Evolutionary conservation across 2,113 vertebrate species (phyloP), one percentile per base, ranked within the genome.

Genomic region (Dromaius novaehollandiae): DNA sequence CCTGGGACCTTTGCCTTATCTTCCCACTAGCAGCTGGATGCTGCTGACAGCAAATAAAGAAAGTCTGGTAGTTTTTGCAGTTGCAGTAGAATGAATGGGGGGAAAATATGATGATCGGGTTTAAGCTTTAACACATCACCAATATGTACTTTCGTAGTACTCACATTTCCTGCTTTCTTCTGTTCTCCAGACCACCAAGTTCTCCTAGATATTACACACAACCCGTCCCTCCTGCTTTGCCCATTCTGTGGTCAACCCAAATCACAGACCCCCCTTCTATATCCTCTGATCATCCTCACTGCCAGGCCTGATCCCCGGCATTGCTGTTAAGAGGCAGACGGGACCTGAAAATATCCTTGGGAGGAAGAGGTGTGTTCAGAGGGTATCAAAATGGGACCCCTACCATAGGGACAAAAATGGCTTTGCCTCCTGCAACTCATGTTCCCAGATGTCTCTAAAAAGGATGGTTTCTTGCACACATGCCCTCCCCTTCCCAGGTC

Each of bases 281-380:
- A n/a, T 16, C 0, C 0, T 30, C 4, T 40, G 17, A 46, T 3
- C 7, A 24, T 25, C 7, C 22, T 42, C 1, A 0, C 10, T 71
- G 22, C 40, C 60, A 42, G 32, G 7, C 26, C 18, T 44, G 22
- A 25, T 76, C 10, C 13, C 6, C 26, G 22, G 2, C 4, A 9
- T 8, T 36, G 26, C 6, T 55, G 0, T 26, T 16, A 68, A 71
- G 14, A 76, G 40, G 12, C 8, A 55, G 8, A 17, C 20, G 30
- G 3, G 5, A 87, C 14, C 26, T 61, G 38, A 61, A 48, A 48
- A 19, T 19, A 9, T 48, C 46, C 46, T 19, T 48, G 46, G 18
- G 8, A 61, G 24, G 20, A 66, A 66, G 63, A 71, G 9, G 1
- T 2, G 4, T 36, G 8, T 60, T 66, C 30, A 48, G 11, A 3